Evolutionary conservation across 2,888 invertebrate genomes (phyloP), one percentile per base, ranked within the genome.

Genomic region (Synergus gifuensis): DNA sequence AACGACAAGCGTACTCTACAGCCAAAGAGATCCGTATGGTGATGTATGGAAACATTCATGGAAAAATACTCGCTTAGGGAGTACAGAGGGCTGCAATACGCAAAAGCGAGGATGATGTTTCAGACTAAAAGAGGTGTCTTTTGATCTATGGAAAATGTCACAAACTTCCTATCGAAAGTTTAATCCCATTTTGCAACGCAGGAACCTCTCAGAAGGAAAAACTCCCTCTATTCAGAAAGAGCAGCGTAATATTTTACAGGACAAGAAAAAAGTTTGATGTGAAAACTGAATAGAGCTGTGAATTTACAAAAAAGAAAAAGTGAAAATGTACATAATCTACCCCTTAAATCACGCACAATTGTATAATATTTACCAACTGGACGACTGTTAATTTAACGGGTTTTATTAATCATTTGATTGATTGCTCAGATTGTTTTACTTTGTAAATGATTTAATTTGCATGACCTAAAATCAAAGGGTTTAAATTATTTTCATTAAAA

Each of bases 41-140:
- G 78, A 81, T 78, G 76, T 54, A 69, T 80, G 80, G 84, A 77
- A 82, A 80, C 76, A 82, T 83, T 82, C 66, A 44, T 69, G 77
- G 78, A 78, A 46, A 78, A 80, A 80, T 64, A 81, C 78, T 69
- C 69, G 76, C 69, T 36, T 18, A 73, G 67, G 73, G 80, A 42
- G 49, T 54, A 58, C 60, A 66, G 63, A 69, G 22, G 58, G 62
- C 36, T 69, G 64, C 44, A 73, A 80, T 77, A 36, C 42, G 69
- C 42, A 16, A 58, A 78, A 66, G 42, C 14, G 78, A 9, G 28
- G 63, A 58, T 16, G 49, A 49, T 62, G 28, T 11, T 78, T 49
- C 66, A 77, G 82, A 84, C 78, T 76, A 79, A 81, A 84, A 76
- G 79, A 76, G 73, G 46, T 40, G 42, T 36, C 76, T 69, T 40